Evolutionary conservation across 2,888 invertebrate genomes (phyloP).

Genomic region (Hermodice carunculata): DNA sequence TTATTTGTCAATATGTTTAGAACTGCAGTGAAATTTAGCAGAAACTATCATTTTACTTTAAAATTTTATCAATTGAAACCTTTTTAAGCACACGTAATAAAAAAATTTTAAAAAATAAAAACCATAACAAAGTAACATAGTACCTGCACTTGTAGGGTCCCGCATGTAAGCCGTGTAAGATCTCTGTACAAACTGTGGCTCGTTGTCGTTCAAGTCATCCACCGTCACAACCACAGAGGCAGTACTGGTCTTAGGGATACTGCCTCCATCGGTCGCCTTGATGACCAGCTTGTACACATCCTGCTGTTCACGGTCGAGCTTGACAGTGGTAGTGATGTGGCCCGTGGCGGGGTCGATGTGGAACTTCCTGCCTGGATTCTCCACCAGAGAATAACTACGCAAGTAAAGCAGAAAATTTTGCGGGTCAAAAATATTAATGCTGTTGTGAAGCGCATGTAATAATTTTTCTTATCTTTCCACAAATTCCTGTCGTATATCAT

Average conservation of each 20-base stretch:
- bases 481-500: too few relatives aligned
- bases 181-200: conserved; percentile 79
- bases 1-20: too few relatives aligned
- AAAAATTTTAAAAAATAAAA: background rate
- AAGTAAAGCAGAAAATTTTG: too few relatives aligned
- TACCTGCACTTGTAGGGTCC: conserved; percentile 81
- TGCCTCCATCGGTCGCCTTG: conserved; percentile 62
- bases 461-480: too few relatives aligned
- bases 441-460: too few relatives aligned
- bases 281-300: conserved; percentile 63
- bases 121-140: background rate
- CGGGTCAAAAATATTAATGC: too few relatives aligned
- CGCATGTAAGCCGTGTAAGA: conserved; percentile 84
- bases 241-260: conserved; percentile 79
- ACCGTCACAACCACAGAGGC: conserved; percentile 89
- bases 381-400: conserved; percentile 26
- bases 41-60: too few relatives aligned
- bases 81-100: too few relatives aligned
- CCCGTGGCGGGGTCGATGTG: conserved; percentile 84
- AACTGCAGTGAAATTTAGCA: too few relatives aligned
- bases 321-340: conserved; percentile 76
- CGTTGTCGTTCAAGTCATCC: conserved; percentile 94
- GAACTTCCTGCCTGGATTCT: conserved; percentile 15
- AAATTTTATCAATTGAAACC: too few relatives aligned
- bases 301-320: conserved; percentile 84